Evolutionary conservation across 2,797 vertebrate species (phyloP).

Genomic region (Dipus sagitta): DNA sequence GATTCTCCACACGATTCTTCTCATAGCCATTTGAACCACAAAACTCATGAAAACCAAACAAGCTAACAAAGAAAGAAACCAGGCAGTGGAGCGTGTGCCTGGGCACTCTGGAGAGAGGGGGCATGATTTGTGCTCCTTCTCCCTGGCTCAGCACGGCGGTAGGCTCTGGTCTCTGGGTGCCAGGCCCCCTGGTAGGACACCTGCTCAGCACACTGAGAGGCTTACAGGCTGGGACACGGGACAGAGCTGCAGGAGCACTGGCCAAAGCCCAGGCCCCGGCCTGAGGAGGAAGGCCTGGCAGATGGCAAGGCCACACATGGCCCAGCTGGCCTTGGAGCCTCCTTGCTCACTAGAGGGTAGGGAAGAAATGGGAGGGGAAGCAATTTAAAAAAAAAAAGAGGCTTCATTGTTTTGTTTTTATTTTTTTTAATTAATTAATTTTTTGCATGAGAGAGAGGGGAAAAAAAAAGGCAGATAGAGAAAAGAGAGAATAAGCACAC

Average conservation of each 20-base stretch:
- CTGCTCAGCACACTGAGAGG: background rate
- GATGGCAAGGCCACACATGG: conserved; percentile 74
- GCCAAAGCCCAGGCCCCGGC: conserved; percentile 67
- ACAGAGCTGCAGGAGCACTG: conserved; percentile 66
- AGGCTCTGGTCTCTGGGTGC: background rate
- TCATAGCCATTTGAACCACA: background rate
- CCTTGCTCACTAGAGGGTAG: conserved; percentile 27
- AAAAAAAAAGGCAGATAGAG: too few relatives aligned
- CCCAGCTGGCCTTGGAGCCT: conserved; percentile 68
- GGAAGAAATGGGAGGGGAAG: conserved; percentile 11
- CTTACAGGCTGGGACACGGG: background rate
- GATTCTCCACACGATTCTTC: conserved; percentile 36
- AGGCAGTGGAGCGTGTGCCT: background rate
- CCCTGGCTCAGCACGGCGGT: background rate
- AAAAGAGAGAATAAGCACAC: too few relatives aligned
- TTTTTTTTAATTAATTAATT: too few relatives aligned
- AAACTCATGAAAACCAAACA: background rate
- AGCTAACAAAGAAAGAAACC: background rate
- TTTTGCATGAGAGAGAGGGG: too few relatives aligned
- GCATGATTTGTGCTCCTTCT: background rate
- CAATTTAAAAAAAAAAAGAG: background rate
- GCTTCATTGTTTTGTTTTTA: background rate
- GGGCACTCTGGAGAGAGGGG: background rate
- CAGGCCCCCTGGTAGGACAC: background rate
- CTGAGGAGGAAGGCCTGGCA: conserved; percentile 67